Conservation (phyloP, 2,888 invertebrate genomes). For the Oeneis ivallda region DNA sequence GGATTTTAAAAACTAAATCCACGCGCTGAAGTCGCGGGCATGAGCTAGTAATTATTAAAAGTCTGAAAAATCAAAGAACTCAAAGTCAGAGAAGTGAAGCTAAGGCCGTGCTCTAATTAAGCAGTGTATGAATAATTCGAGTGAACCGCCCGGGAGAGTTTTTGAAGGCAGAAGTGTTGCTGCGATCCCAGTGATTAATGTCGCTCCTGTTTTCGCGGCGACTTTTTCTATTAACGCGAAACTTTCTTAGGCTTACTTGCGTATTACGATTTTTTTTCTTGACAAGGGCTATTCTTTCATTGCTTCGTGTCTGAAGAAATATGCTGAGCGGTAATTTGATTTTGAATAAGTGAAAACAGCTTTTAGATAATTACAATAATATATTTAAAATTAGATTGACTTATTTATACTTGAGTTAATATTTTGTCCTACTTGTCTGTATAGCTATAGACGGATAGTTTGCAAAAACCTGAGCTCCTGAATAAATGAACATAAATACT, state of each 20-base stretch:
- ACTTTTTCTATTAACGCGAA: slow-evolving; percentile 45
- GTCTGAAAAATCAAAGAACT: background rate
- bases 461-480: too few relatives aligned
- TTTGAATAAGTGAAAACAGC: too few relatives aligned
- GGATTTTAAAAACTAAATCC: too few relatives aligned
- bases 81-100: background rate
- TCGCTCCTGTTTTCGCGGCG: slow-evolving; percentile 38
- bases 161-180: slow-evolving; percentile 34
- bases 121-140: slow-evolving; percentile 35
- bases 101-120: slow-evolving; percentile 36
- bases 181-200: slow-evolving; percentile 46
- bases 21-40: too few relatives aligned
- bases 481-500: too few relatives aligned
- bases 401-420: too few relatives aligned
- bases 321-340: too few relatives aligned
- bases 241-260: slow-evolving; percentile 36
- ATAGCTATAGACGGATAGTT: too few relatives aligned
- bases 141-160: slow-evolving; percentile 30
- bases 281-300: background rate
- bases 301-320: background rate
- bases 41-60: background rate
- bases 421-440: too few relatives aligned
- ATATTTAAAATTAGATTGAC: too few relatives aligned
- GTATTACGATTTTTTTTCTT: slow-evolving; percentile 7
- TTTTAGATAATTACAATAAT: too few relatives aligned